Base-by-base conservation (phyloP, 2,113 vertebrate species). In the Triplophysa siluroides region DNA sequence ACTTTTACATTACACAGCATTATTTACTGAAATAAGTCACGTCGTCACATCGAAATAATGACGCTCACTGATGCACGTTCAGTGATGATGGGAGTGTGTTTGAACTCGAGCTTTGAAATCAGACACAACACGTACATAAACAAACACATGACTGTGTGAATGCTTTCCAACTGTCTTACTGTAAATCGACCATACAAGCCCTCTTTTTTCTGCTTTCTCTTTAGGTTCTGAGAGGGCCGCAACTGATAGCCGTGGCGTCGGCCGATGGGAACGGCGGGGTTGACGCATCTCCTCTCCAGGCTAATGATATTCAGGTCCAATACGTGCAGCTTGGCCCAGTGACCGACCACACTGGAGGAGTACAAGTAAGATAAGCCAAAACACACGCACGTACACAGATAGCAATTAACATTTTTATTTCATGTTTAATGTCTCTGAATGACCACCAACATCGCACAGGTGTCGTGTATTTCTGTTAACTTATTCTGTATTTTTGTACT, bases 281-380 rank as follows among this genome's bases (percentile, higher is more conserved):
- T 0, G 97, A 99, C 0, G 95, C 96, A 0, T 95, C 96, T 0
- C 81, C 96, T 0, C 95, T 99, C 4, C 98, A 96, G 85, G 94
- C 95, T 38, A 95, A 95, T 5, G 97, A 98, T 85, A 99, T 99
- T 87, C 98, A 99, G 88, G 98, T 99, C 78, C 98, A 98, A 68
- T 98, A 99, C 6, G 98, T 98, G 77, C 97, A 98, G 85, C 92
- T 99, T 76, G 97, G 96, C 0, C 96, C 97, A 0, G 97, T 99
- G 62, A 90, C 94, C 0, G 98, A 98, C 83, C 95, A 97, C 86
- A 83, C 94, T 0, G 87, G 93, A 0, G 21, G 92, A 1, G 92
- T 92, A n/a, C 96, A 98, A 90, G 97, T 98, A 89, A 69, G 91
- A 83, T 74, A 76, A 66, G 58, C n/a, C 45, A 16, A 54, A 45